These are phyloP conservation scores for Pelagia noctiluca DNA, from an alignment of 30 jellyfish, hydroid and myxozoan genomes.

Conservation along the genomic window DNA sequence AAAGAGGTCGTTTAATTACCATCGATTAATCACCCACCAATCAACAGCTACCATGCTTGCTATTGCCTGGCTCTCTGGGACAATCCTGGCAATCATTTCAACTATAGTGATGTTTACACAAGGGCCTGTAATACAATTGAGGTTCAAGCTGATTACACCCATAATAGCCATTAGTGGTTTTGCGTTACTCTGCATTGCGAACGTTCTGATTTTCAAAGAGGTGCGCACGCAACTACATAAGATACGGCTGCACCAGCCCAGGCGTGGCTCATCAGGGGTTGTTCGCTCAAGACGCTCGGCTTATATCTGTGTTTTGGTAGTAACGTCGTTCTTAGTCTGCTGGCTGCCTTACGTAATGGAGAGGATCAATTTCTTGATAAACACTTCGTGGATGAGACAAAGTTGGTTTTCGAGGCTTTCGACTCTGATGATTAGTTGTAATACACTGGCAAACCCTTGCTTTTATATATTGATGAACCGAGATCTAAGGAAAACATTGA, in stretches of 20 bases:
- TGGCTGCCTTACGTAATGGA: slow-evolving; percentile 56
- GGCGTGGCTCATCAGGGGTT: background rate
- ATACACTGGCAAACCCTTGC: slow-evolving; percentile 55
- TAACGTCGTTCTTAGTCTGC: slow-evolving; percentile 43
- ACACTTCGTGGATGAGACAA: background rate
- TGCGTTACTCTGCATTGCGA: slow-evolving; percentile 18
- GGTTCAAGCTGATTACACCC: slow-evolving; percentile 24
- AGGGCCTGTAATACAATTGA: background rate
- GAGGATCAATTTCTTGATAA: slow-evolving; percentile 1
- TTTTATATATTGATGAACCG: slow-evolving; percentile 39
- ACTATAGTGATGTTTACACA: slow-evolving; percentile 16
- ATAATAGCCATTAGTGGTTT: slow-evolving; percentile 29
- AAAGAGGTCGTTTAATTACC: slow-evolving; percentile 36
- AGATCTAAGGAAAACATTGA: slow-evolving; percentile 35
- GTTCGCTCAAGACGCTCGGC: slow-evolving; percentile 24
- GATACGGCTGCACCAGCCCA: slow-evolving; percentile 25
- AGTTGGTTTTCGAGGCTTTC: slow-evolving; percentile 16
- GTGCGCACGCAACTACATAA: slow-evolving; percentile 35
- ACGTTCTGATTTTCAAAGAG: slow-evolving; percentile 22
- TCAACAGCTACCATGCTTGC: slow-evolving; percentile 14
- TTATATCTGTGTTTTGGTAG: slow-evolving; percentile 38
- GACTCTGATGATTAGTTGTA: slow-evolving; percentile 36
- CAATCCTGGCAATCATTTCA: slow-evolving; percentile 16
- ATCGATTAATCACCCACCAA: slow-evolving; percentile 16
- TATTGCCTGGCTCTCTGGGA: slow-evolving; percentile 23